Evolutionary conservation across 2,113 vertebrate genomes (phyloP).

Genomic region (Tetrao urogallus): DNA sequence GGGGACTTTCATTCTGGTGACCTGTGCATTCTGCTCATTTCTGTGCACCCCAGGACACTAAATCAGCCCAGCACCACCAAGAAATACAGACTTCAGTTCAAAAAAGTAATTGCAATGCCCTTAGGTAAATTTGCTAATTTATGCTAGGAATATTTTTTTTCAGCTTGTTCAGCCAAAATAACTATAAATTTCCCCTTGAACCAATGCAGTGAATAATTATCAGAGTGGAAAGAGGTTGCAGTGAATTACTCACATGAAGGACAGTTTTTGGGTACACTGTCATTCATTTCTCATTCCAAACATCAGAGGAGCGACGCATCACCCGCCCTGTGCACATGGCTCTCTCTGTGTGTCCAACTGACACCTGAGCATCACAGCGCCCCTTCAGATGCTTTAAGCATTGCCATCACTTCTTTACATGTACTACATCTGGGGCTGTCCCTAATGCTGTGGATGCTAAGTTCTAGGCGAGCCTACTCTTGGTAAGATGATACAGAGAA

Average conservation of each 20-base stretch:
- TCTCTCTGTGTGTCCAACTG: not conserved
- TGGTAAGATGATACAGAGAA: not conserved
- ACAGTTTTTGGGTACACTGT: not conserved
- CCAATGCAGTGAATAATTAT: not conserved
- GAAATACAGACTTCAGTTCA: constrained; percentile 34
- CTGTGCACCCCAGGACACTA: constrained; percentile 27
- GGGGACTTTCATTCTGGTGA: constrained; percentile 25
- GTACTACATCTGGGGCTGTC: not conserved
- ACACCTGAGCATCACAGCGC: not conserved
- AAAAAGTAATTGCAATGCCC: constrained; percentile 32
- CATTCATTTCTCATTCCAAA: not conserved
- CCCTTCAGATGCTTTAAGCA: not conserved
- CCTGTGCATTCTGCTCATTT: not conserved
- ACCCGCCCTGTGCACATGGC: not conserved
- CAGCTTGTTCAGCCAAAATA: constrained; percentile 18
- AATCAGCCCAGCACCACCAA: constrained; percentile 19
- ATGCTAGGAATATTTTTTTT: not conserved
- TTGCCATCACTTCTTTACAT: not conserved
- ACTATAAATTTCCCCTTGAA: constrained; percentile 15
- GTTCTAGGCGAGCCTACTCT: not conserved
- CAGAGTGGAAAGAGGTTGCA: not conserved
- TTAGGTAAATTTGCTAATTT: constrained; percentile 28
- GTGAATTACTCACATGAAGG: not conserved
- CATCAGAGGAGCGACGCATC: not conserved
- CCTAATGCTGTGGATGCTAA: not conserved